Conservation (phyloP, 1,140 invertebrate species). For the Bombus consobrinus region DNA sequence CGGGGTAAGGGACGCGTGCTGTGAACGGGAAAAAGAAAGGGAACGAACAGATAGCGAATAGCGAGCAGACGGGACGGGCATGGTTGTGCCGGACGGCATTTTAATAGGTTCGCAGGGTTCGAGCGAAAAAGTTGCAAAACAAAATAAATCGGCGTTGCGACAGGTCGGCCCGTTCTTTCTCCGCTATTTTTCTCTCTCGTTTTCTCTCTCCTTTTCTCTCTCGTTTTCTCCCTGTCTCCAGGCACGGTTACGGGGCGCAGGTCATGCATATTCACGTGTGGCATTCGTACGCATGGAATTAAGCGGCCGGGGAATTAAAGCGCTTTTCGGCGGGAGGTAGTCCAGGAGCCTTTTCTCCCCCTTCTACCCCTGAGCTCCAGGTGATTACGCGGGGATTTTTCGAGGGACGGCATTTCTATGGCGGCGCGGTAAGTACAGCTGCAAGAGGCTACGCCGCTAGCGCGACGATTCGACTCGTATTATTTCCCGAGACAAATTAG, state of each 20-base stretch:
- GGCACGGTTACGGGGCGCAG: constrained; percentile 40
- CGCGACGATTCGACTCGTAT: constrained; percentile 43
- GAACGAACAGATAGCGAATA: constrained; percentile 44
- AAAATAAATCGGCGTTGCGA: constrained; percentile 67
- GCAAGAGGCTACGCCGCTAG: constrained; percentile 16
- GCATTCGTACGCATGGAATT: constrained; percentile 70
- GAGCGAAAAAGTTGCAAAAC: constrained; percentile 64
- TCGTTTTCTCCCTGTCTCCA: neutral
- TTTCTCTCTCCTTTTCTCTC: neutral
- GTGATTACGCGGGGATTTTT: constrained; percentile 59
- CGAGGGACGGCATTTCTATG: constrained; percentile 51
- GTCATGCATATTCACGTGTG: constrained; percentile 71
- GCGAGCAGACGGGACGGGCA: constrained; percentile 47
- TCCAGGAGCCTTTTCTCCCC: constrained; percentile 18
- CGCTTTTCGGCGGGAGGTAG: constrained; percentile 56
- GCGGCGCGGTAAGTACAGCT: constrained; percentile 46
- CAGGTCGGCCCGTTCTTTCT: constrained; percentile 37
- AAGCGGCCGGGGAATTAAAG: constrained; percentile 69
- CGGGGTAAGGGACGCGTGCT: neutral
- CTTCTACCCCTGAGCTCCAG: neutral
- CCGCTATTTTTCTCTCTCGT: neutral
- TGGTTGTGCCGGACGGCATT: constrained; percentile 61
- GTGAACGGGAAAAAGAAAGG: constrained; percentile 38
- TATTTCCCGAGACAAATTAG: constrained; percentile 46
- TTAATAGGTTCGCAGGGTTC: constrained; percentile 62